Conservation (phyloP, 2,797 vertebrate species). For the Petrocephalus schoutedeni region DNA sequence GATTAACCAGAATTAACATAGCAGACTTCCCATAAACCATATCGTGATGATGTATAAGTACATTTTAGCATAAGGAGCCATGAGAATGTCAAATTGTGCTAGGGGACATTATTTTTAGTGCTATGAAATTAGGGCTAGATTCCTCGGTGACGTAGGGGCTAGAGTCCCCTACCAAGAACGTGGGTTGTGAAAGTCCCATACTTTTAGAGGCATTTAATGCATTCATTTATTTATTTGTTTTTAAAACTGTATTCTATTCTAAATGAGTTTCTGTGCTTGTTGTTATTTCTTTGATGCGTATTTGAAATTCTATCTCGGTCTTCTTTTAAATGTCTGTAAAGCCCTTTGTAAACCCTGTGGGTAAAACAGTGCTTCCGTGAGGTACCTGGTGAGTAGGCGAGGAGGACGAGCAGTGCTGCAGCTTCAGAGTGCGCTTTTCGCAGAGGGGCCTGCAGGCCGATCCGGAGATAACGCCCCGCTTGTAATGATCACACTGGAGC, state of each 20-base stretch:
- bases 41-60: not conserved
- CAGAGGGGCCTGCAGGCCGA: slow-evolving; percentile 87
- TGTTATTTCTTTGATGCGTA: not conserved
- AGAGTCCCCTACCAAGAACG: not conserved
- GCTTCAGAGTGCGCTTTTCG: slow-evolving; percentile 71
- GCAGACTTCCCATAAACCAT: not conserved
- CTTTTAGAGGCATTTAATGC: not conserved
- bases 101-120: not conserved
- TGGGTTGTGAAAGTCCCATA: not conserved
- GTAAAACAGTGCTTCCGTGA: not conserved
- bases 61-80: not conserved
- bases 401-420: slow-evolving; percentile 85
- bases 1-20: not conserved
- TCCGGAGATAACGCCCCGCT: slow-evolving; percentile 88
- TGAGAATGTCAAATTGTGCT: not conserved
- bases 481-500: slow-evolving; percentile 88
- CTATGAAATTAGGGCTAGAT: not conserved
- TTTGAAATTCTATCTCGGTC: not conserved
- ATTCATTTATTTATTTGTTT: not conserved
- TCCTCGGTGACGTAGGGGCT: not conserved
- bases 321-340: not conserved
- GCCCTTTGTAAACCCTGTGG: not conserved
- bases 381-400: slow-evolving; percentile 79
- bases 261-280: not conserved
- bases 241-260: too few relatives aligned